phyloP scores from a whole-genome alignment of 2,888 invertebrate species.

The Scaptomyza parva region DNA sequence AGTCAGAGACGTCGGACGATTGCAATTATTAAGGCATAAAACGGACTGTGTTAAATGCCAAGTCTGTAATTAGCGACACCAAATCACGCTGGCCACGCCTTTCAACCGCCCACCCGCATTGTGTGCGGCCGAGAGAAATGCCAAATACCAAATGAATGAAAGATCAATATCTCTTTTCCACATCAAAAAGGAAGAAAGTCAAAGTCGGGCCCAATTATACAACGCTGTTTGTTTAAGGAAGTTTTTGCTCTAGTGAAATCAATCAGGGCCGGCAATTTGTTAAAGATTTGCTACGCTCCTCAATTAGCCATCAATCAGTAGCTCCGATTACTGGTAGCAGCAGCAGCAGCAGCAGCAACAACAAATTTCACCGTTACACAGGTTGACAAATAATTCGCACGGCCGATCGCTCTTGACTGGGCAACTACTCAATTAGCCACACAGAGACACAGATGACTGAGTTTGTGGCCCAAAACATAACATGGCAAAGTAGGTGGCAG shows the following conservation, averaged over 20 bases:
- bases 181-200: constrained; percentile 41
- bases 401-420: constrained; percentile 63
- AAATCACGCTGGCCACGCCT: constrained; percentile 76
- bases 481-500: constrained; percentile 73
- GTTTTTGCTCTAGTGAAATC: constrained; percentile 50
- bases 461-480: constrained; percentile 35
- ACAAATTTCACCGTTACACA: constrained; percentile 70
- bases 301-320: constrained; percentile 52
- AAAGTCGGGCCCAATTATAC: constrained; percentile 35
- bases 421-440: constrained; percentile 79
- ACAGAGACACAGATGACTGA: constrained; percentile 72
- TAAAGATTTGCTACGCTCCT: constrained; percentile 69
- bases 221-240: constrained; percentile 68
- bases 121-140: constrained; percentile 58
- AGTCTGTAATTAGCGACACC: constrained; percentile 83
- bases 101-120: constrained; percentile 36
- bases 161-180: constrained; percentile 31
- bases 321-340: constrained; percentile 65
- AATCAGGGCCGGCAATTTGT: constrained; percentile 65
- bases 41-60: constrained; percentile 68
- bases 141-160: constrained; percentile 13
- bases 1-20: constrained; percentile 46
- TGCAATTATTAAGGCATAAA: constrained; percentile 80
- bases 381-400: constrained; percentile 79
- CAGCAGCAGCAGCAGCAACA: constrained; percentile 38